These are phyloP conservation scores for Rattus rattus DNA, from an alignment of 2,113 vertebrate species.

Conservation along the genomic window DNA sequence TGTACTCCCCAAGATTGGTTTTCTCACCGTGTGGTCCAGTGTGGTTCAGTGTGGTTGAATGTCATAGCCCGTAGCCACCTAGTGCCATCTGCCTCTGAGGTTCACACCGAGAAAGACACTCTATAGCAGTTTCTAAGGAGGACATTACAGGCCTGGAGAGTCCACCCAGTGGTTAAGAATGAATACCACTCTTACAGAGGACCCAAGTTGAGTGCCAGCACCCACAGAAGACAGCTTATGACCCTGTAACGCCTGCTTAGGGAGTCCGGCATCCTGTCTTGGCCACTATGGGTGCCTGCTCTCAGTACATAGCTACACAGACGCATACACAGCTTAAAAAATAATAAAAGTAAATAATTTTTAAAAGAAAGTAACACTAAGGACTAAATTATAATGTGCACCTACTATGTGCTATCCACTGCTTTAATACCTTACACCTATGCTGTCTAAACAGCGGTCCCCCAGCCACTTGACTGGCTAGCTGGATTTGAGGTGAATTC, in stretches of 20 bases:
- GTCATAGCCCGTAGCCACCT: not conserved
- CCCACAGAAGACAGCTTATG: not conserved
- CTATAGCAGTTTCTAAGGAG: not conserved
- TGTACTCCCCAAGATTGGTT: not conserved
- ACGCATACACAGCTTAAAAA: too few relatives aligned
- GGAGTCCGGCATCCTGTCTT: not conserved
- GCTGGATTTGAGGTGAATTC: not conserved
- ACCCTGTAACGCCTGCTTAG: not conserved
- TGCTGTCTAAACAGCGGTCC: not conserved
- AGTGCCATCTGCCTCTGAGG: not conserved
- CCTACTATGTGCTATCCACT: not conserved
- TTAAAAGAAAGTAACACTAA: not conserved
- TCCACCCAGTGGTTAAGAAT: not conserved
- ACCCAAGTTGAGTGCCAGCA: not conserved
- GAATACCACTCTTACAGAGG: not conserved
- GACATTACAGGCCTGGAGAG: not conserved
- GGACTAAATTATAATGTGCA: not conserved
- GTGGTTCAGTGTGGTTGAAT: not conserved
- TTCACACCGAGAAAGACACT: constrained; percentile 1
- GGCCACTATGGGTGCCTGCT: not conserved
- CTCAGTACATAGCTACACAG: not conserved
- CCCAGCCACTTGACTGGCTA: not conserved
- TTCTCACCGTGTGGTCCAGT: constrained; percentile 4
- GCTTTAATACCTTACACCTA: not conserved
- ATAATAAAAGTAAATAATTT: not conserved